These are phyloP conservation scores for Apodemia duryi DNA, from an alignment of 2,888 invertebrate species.

Conservation along the genomic window DNA sequence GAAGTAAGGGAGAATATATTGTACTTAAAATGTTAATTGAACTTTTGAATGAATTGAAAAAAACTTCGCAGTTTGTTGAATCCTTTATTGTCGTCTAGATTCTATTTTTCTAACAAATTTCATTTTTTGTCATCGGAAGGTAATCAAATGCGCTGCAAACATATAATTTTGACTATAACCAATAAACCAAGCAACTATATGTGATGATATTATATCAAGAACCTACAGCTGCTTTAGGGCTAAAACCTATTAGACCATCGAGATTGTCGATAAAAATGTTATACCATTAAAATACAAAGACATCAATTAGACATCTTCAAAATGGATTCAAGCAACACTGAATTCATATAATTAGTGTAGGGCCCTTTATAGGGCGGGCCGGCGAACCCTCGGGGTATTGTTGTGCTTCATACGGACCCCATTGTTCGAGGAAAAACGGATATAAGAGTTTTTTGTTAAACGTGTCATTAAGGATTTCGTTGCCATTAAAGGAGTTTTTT, in stretches of 20 bases:
- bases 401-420: not conserved
- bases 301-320: slow-evolving; percentile 8
- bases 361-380: not conserved
- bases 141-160: too few species aligned
- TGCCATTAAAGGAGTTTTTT: not conserved
- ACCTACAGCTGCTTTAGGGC: not conserved
- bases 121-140: too few species aligned
- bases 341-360: slow-evolving; percentile 8
- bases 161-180: too few species aligned
- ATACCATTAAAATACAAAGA: not conserved
- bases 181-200: too few species aligned
- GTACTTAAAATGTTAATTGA: too few species aligned
- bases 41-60: too few species aligned
- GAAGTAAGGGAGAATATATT: too few species aligned
- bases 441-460: slow-evolving; percentile 12
- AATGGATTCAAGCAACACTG: slow-evolving; percentile 4
- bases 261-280: slow-evolving; percentile 1
- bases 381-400: slow-evolving; percentile 8
- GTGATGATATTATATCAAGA: too few species aligned
- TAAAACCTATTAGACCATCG: not conserved
- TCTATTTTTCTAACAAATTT: too few species aligned
- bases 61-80: too few species aligned
- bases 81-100: too few species aligned
- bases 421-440: slow-evolving; percentile 11
- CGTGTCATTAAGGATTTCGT: slow-evolving; percentile 9